Conservation (phyloP, 2,888 invertebrate species). For the Mellilla xanthometata region DNA sequence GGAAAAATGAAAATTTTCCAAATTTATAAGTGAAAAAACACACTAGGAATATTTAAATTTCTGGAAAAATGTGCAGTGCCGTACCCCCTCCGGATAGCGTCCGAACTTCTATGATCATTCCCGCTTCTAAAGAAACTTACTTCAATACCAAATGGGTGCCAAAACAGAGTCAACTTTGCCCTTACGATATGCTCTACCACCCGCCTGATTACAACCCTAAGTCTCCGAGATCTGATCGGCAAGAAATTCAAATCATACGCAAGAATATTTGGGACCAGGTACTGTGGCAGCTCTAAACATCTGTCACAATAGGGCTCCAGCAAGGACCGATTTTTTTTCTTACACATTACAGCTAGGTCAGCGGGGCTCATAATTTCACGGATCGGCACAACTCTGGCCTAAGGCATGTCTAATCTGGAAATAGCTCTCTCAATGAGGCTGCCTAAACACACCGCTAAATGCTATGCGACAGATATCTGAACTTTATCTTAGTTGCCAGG, state of each 20-base stretch:
- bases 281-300: too few species aligned
- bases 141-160: slow-evolving; percentile 66
- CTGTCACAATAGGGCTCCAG: too few species aligned
- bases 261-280: slow-evolving; percentile 73
- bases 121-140: slow-evolving; percentile 58
- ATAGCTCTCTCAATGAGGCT: too few species aligned
- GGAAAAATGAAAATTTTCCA: slow-evolving; percentile 14
- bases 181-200: slow-evolving; percentile 74
- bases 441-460: too few species aligned
- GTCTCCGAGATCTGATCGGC: slow-evolving; percentile 65
- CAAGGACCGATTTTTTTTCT: too few species aligned
- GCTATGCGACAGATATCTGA: too few species aligned
- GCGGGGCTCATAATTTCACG: too few species aligned
- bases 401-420: too few species aligned
- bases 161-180: slow-evolving; percentile 49
- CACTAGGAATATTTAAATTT: neutral
- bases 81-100: slow-evolving; percentile 41
- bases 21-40: too few species aligned
- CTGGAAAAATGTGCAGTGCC: slow-evolving; percentile 7
- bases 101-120: slow-evolving; percentile 64
- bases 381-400: too few species aligned
- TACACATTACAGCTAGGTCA: too few species aligned
- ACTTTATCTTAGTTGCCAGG: too few species aligned
- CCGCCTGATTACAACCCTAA: slow-evolving; percentile 74
- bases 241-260: slow-evolving; percentile 65